Evolutionary conservation across 2,888 invertebrate genomes (phyloP), one percentile per base, ranked within the genome.

Genomic region (Alentia gelatinosa): DNA sequence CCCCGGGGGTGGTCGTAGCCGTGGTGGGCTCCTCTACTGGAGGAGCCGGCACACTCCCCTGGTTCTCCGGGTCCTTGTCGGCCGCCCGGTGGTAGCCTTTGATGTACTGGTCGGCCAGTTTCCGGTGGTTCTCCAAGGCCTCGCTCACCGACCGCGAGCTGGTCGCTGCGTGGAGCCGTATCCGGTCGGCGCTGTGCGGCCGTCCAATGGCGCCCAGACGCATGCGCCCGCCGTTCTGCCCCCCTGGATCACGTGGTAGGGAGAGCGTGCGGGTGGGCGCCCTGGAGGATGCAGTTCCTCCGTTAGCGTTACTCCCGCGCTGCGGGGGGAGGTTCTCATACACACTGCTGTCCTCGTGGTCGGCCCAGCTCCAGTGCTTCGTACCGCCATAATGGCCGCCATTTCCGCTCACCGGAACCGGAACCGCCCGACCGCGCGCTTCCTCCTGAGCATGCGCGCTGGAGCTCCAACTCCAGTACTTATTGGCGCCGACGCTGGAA

Each of bases 321-420:
- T 40, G 30, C 1, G 86, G 86, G 3, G 86, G 86, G n/a, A 86
- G 47, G 86, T 86, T 86, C 50, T 86, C 86, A 47, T 86, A 86
- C 12, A 86, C 15, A 3, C n/a, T 23, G 30, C 47, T 47, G 35
- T 86, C 86, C 9, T 86, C 86, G 33, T 30, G 42, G 47, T 86
- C 86, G 19, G 86, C 86, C 86, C 86, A 86, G 35, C 86, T 86
- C 33, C 86, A 30, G 86, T 86, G 86, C n/a, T 86, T 86, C 26
- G 47, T 30, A 56, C 56, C n/a, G 30, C 74, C 74, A 26, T 74
- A 33, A 74, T 74, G 74, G 19, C 47, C 47, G 9, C 47, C 47
- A 47, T 9, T 19, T 33, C 74, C 74, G 33, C 74, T 33, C n/a
- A 5, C 74, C 33, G 74, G 74, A 74, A 74, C 74, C 15, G 74